These are phyloP conservation scores for Apotomis turbidana DNA, from an alignment of 2,888 invertebrate species.

Conservation along the genomic window DNA sequence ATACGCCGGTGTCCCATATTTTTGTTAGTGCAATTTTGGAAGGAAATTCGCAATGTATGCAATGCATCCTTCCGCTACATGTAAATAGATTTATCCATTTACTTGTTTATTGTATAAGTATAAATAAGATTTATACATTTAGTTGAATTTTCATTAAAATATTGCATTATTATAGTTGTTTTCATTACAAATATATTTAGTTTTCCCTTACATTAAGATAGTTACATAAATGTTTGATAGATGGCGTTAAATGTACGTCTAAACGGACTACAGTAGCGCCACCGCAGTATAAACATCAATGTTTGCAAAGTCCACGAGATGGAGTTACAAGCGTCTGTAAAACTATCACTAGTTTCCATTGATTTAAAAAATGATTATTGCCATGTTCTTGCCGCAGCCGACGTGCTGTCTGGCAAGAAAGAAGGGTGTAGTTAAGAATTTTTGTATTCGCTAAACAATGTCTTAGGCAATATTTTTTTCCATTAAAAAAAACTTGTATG, in stretches of 20 bases:
- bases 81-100: conserved; percentile 76
- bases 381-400: conserved; percentile 5
- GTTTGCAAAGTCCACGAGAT: background rate
- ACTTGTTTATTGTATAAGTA: conserved; percentile 80
- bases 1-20: conserved; percentile 63
- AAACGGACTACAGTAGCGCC: background rate
- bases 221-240: background rate
- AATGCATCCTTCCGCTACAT: conserved; percentile 60
- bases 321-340: background rate
- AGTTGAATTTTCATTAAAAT: conserved; percentile 84
- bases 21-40: conserved; percentile 81
- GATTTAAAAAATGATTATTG: background rate
- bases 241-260: conserved; percentile 17
- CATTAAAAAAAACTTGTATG: background rate
- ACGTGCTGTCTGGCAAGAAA: conserved; percentile 17
- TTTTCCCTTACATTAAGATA: background rate
- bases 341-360: background rate
- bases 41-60: conserved; percentile 52
- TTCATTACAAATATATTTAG: background rate
- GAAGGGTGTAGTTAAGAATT: background rate
- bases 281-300: conserved; percentile 13
- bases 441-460: background rate
- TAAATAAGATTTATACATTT: conserved; percentile 84
- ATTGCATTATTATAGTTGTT: conserved; percentile 48
- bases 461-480: no score